Evolutionary conservation across 1,140 invertebrate genomes (phyloP), one percentile per base, ranked within the genome.

Genomic region (Paraescarpia echinospica): DNA sequence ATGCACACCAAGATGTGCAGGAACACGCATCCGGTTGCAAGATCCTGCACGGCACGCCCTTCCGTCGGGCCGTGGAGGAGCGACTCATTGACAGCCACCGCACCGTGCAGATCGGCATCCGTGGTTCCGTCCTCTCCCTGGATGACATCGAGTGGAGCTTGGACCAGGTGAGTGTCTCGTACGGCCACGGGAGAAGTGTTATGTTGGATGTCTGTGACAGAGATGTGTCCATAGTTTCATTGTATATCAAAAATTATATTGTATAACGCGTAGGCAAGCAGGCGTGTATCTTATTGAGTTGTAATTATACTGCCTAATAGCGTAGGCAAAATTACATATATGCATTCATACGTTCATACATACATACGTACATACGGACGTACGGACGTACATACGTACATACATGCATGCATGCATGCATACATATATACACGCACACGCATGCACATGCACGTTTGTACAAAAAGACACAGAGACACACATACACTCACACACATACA

Each of bases 81-180:
- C 95, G 95, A 0, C 95, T 95, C 90, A 93, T 96, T 9, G 96
- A 96, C 91, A 93, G 94, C n/a, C 93, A 95, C 31, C 93, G 95
- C 35, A 95, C 96, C 0, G 93, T 96, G n/a, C 96, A 96, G 94
- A 96, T 96, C 41, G 96, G 96, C 4, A 93, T 96, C 34, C 92
- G 96, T 48, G 96, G 96, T 0, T 94, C 94, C 5, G 92, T 93
- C 14, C 95, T 96, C 92, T 59, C 93, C 12, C 31, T 93, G 0
- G 92, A 94, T 12, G 95, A 95, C 91, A 95, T 41, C 33, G 90
- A 91, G 34, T 93, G 92, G 92, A 35, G 35, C 8, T 9, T 93
- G 9, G 41, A 35, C 92, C 33, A 93, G 92, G 92, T 91, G 27
- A 93, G 92, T 91, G 89, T n/a, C 33, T 5, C 14, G 0, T 90